These are phyloP conservation scores for Sebastes dallii DNA, from an alignment of 2,797 vertebrate genomes.

Conservation along the genomic window DNA sequence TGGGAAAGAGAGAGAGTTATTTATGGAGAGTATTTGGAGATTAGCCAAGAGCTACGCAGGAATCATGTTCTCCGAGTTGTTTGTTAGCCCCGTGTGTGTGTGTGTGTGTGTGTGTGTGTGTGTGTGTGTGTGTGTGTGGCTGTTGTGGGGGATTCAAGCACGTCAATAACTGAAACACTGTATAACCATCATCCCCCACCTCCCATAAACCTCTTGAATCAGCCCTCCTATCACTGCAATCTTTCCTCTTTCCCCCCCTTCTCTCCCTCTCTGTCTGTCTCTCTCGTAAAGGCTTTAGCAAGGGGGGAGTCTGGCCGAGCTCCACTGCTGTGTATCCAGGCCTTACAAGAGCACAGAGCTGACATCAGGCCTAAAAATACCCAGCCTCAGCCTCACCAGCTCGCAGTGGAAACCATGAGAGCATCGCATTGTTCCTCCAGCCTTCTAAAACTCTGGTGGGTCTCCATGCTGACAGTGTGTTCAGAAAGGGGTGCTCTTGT, in stretches of 20 bases:
- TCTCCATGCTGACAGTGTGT: constrained; percentile 31
- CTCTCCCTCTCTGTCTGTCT: constrained; percentile 8
- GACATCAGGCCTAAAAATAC: constrained; percentile 88
- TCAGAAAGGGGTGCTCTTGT: background rate
- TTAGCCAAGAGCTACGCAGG: constrained; percentile 68
- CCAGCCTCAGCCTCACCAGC: constrained; percentile 65
- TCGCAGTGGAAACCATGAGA: constrained; percentile 82
- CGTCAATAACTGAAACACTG: constrained; percentile 48
- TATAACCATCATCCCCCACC: constrained; percentile 28
- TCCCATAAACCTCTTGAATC: constrained; percentile 55
- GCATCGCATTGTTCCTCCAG: constrained; percentile 76
- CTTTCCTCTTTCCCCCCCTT: constrained; percentile 1
- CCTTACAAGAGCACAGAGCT: constrained; percentile 81
- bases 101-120: constrained; percentile 15
- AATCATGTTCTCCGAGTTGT: constrained; percentile 74
- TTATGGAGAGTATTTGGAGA: constrained; percentile 80
- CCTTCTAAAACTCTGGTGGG: constrained; percentile 45
- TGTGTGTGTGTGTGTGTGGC: constrained; percentile 14
- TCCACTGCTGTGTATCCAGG: constrained; percentile 78
- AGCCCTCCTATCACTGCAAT: constrained; percentile 11
- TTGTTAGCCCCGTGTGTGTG: constrained; percentile 44
- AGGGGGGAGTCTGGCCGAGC: constrained; percentile 56
- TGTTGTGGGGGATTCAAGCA: constrained; percentile 22
- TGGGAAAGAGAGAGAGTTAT: constrained; percentile 76
- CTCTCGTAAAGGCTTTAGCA: constrained; percentile 67